Base-by-base conservation (phyloP, 2,888 invertebrate genomes). In the Ryuthela nishihirai region DNA sequence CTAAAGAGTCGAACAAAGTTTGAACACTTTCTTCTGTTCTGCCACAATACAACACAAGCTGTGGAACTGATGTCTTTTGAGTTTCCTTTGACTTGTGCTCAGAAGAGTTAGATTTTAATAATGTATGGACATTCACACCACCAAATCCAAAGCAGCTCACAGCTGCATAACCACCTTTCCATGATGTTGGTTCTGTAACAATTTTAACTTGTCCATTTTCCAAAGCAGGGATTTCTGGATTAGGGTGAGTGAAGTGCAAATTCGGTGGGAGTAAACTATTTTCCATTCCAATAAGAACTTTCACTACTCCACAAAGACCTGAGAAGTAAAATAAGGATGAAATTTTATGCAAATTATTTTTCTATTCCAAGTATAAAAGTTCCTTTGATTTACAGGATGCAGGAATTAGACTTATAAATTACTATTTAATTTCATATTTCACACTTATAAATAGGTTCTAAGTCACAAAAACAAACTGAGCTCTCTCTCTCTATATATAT, bases 61-160 rank as follows among this genome's bases (percentile, higher is more conserved):
- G 82, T 4, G 86, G 85, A 39, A 82, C 80, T 67, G 78, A 81
- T 36, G 34, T 29, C 39, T 58, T 21, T 15, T 20, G n/a, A 10
- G 41, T 18, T 43, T 32, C 29, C 9, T 41, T 54, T 5, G 36
- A 24, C 6, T 52, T 38, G 4, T 38, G 12, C 29, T 39, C 40
- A 21, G 84, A 84, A 1, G 84, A 82, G 73, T 88, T 85, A 5
- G 90, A 87, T 72, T 85, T 84, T 12, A 95, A 79, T 67, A 95
- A 80, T 1, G 91, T 77, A 76, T 95, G 94, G n/a, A 89, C 92
- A 76, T 94, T 94, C 38, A 93, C 91, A 49, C 99, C 99, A 62
- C 98, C 98, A 77, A 98, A 98, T 17, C 98, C 98, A 75, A 99
- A 99, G 7, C 95, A 95, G 78, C 98, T 99, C 25, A 99, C 76